phyloP scores from a whole-genome alignment of 2,113 vertebrate species.

The Ictalurus furcatus region DNA sequence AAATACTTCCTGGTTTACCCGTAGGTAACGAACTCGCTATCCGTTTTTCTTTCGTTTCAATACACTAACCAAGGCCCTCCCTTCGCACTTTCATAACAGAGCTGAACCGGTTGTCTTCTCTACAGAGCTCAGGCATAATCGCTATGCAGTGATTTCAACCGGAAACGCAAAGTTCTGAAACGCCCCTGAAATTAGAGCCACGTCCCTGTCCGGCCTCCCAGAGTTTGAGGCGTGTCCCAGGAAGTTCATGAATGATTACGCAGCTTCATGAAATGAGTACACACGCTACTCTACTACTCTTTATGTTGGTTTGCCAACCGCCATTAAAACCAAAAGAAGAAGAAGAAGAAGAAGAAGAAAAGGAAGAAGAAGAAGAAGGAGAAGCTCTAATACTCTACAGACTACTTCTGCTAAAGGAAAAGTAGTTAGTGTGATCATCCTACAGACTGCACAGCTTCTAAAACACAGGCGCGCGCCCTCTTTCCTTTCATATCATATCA shows the following conservation, averaged over 20 bases:
- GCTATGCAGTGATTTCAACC: conserved; percentile 56
- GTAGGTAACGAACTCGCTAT: conserved; percentile 45
- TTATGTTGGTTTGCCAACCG: too few species aligned
- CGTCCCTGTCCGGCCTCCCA: not conserved
- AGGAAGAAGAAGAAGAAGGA: too few species aligned
- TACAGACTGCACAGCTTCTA: not conserved
- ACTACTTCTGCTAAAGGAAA: not conserved
- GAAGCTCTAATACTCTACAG: not conserved
- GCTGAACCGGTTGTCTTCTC: conserved; percentile 28
- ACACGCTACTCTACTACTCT: not conserved
- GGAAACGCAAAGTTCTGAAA: conserved; percentile 57
- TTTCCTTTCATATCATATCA: not conserved
- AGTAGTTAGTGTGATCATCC: too few species aligned
- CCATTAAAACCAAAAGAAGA: too few species aligned
- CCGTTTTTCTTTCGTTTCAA: conserved; percentile 13
- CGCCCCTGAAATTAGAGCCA: conserved; percentile 27
- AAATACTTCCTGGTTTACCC: conserved; percentile 66
- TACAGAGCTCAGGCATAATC: conserved; percentile 36
- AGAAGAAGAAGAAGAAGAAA: not conserved
- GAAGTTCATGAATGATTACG: not conserved
- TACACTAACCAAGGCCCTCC: conserved; percentile 6
- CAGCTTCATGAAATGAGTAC: not conserved
- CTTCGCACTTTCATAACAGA: not conserved
- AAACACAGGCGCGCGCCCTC: not conserved
- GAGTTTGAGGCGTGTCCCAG: conserved; percentile 14